Evolutionary conservation across 2,888 invertebrate genomes (phyloP).

Genomic region (Opisthograptis luteolata): DNA sequence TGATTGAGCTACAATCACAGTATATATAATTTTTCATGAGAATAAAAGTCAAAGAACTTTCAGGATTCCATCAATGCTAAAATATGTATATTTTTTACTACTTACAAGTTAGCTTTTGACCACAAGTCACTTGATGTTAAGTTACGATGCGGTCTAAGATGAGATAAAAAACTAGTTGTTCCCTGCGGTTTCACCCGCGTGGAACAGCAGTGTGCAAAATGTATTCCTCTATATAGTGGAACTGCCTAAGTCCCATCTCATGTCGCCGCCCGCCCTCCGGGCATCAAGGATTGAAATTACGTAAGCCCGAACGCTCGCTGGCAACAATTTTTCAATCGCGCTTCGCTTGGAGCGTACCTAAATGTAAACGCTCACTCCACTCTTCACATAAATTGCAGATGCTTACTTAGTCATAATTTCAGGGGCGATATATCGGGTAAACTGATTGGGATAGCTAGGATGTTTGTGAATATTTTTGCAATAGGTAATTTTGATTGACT

Average conservation of each 20-base stretch:
- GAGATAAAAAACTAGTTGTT: no score
- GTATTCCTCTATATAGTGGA: constrained; percentile 10
- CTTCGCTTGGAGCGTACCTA: constrained; percentile 64
- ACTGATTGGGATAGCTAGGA: not conserved
- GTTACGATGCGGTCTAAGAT: no score
- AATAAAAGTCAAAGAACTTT: no score
- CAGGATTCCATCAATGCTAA: no score
- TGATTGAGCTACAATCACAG: no score
- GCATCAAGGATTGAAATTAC: constrained; percentile 61
- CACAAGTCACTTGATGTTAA: no score
- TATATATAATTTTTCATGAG: no score
- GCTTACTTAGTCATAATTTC: constrained; percentile 69
- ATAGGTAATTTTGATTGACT: no score
- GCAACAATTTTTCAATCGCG: constrained; percentile 79
- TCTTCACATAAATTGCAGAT: constrained; percentile 60
- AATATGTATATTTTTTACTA: no score
- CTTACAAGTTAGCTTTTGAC: no score
- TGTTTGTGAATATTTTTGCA: not conserved
- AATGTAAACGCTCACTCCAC: constrained; percentile 39
- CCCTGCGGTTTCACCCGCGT: not conserved
- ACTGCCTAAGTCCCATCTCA: constrained; percentile 36
- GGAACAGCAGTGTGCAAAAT: no score
- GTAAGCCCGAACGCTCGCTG: constrained; percentile 56
- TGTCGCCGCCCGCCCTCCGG: constrained; percentile 42
- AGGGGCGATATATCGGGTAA: constrained; percentile 47